Base-by-base conservation (phyloP, 1,140 invertebrate genomes). In the Drosophila jambulina region DNA sequence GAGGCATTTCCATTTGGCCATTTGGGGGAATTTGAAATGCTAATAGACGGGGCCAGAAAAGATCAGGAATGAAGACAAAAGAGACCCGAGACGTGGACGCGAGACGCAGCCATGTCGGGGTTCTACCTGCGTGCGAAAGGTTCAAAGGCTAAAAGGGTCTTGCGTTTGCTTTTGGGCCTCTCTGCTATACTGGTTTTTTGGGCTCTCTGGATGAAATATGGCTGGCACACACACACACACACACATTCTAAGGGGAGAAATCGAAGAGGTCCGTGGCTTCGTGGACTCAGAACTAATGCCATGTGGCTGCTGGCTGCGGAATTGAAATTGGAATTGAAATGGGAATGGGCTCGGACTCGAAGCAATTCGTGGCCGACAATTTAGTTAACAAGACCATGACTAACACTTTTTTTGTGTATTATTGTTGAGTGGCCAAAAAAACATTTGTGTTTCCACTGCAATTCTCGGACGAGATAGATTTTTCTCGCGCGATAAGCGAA, bases 321-420 rank as follows among this genome's bases (percentile, higher is more conserved):
- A 51, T 51, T 38, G 67, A 38, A 46, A 48, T 58, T 27, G 36
- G 21, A 60, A 12, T 64, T 13, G 21, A 34, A 25, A 45, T 64
- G 34, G 59, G 58, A 62, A 46, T 67, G 58, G 49, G 42, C 13
- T 40, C 64, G 51, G 63, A 48, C 42, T 43, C 21, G 56, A 43
- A 70, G 70, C 53, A 80, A 80, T 80, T 88, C 85, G 85, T 88
- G 85, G 85, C 75, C 71, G 90, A 85, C 85, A 90, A 85, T 88
- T 88, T 90, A 90, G 86, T 91, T 90, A 90, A 90, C 85, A 91
- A 90, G 85, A 71, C 86, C 86, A 90, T 90, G 85, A 90, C 85
- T 85, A 91, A 90, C 85, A 90, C 85, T 90, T 90, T 90, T 88
- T 42, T 61, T 78, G 10, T 51, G 49, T 51, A 56, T 38, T 56